These are phyloP conservation scores for Halichoeres trimaculatus DNA, from an alignment of 2,113 vertebrate species.

Conservation along the genomic window DNA sequence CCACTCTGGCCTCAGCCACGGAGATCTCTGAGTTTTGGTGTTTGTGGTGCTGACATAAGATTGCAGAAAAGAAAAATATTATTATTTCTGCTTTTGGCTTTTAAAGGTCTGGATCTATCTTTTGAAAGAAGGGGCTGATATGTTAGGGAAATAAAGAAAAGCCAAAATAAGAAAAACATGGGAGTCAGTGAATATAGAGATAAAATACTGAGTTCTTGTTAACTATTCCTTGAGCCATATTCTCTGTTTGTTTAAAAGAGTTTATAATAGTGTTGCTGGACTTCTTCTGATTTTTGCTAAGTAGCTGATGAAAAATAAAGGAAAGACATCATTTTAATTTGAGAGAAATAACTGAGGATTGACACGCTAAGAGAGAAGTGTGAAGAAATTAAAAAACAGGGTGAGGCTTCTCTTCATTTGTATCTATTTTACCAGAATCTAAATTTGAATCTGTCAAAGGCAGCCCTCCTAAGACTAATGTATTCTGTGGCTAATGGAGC, in stretches of 20 bases:
- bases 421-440: conserved; percentile 65
- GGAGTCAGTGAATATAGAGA: neutral
- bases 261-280: neutral
- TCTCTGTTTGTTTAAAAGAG: neutral
- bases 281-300: conserved; percentile 1
- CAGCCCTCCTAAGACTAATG: conserved; percentile 73
- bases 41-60: conserved; percentile 17
- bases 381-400: conserved; percentile 33
- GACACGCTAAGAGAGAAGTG: conserved; percentile 2
- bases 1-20: neutral
- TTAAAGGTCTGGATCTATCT: neutral
- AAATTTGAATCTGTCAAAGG: conserved; percentile 69
- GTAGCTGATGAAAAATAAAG: conserved; percentile 9
- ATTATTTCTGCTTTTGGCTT: conserved; percentile 3
- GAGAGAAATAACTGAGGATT: conserved; percentile 1
- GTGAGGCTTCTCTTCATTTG: conserved; percentile 42
- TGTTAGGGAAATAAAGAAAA: neutral
- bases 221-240: neutral
- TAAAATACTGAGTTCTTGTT: neutral
- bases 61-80: neutral
- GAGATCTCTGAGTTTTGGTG: conserved; percentile 37
- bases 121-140: neutral
- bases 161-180: conserved; percentile 9
- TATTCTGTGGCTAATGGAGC: conserved; percentile 79
- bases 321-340: conserved; percentile 12